Evolutionary conservation across 1,140 invertebrate genomes (phyloP).

Genomic region (Pectinophora gossypiella): DNA sequence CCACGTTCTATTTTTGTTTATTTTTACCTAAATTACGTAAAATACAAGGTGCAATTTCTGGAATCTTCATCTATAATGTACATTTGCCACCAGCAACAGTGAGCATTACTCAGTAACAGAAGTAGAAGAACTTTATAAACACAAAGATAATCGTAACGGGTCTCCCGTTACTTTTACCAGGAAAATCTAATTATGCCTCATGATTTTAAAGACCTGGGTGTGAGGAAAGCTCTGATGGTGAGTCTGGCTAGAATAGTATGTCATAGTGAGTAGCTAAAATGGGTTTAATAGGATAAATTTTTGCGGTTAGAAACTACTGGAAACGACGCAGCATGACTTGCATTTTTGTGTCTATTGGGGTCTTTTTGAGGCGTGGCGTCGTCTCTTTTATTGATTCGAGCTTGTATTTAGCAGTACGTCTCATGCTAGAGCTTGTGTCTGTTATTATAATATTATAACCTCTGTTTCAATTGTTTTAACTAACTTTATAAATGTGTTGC

Average conservation of each 20-base stretch:
- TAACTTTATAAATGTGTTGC: too few species aligned
- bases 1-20: too few species aligned
- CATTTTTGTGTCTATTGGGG: background rate
- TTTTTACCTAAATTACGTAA: too few species aligned
- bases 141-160: conserved; percentile 9
- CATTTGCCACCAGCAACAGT: too few species aligned
- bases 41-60: too few species aligned
- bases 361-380: background rate
- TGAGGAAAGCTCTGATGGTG: conserved; percentile 65
- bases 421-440: too few species aligned
- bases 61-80: too few species aligned
- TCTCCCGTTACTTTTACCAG: background rate
- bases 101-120: too few species aligned
- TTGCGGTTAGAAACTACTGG: background rate
- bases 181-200: conserved; percentile 61
- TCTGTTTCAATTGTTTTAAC: too few species aligned
- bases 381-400: background rate
- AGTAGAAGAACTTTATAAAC: too few species aligned
- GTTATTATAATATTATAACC: too few species aligned
- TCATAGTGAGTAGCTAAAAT: background rate
- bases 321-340: background rate
- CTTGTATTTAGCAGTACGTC: too few species aligned
- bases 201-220: conserved; percentile 64
- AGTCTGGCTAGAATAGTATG: conserved; percentile 12
- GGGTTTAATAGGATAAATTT: background rate